phyloP scores from a whole-genome alignment of 2,113 vertebrate genomes.

The Sphaerodactylus townsendi region DNA sequence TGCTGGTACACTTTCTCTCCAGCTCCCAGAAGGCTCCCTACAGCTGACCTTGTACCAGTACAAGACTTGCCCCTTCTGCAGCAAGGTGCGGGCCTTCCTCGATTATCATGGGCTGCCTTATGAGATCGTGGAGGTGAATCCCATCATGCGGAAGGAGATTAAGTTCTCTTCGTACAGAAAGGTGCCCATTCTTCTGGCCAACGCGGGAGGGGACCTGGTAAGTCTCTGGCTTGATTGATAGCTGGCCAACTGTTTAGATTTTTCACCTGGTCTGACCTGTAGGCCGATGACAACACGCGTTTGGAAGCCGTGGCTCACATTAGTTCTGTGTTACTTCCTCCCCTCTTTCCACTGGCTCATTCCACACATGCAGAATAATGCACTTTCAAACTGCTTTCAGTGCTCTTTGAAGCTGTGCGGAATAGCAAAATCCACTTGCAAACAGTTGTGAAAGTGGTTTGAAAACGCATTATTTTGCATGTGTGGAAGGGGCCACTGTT shows the following conservation, averaged over 20 bases:
- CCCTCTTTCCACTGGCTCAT: no score
- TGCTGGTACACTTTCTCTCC: not conserved
- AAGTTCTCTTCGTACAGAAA: conserved; percentile 96
- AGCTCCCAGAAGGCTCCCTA: conserved; percentile 59
- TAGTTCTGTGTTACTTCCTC: no score
- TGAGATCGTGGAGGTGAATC: conserved; percentile 94
- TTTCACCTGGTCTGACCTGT: not conserved
- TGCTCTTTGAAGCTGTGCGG: no score
- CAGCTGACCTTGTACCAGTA: conserved; percentile 94
- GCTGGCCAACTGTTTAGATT: not conserved
- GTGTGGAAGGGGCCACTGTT: no score
- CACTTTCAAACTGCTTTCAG: no score
- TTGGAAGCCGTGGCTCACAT: no score
- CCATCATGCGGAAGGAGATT: conserved; percentile 90
- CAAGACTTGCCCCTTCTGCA: conserved; percentile 98
- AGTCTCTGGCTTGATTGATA: conserved; percentile 35
- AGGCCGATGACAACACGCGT: no score
- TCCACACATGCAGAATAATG: no score
- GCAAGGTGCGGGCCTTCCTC: conserved; percentile 94
- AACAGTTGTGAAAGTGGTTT: no score
- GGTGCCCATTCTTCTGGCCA: conserved; percentile 86
- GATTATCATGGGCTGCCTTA: conserved; percentile 91
- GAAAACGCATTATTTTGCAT: no score
- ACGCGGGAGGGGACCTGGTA: conserved; percentile 73
- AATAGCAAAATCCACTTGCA: no score